Base-by-base conservation (phyloP, 2,113 vertebrate genomes). In the Conger conger region DNA sequence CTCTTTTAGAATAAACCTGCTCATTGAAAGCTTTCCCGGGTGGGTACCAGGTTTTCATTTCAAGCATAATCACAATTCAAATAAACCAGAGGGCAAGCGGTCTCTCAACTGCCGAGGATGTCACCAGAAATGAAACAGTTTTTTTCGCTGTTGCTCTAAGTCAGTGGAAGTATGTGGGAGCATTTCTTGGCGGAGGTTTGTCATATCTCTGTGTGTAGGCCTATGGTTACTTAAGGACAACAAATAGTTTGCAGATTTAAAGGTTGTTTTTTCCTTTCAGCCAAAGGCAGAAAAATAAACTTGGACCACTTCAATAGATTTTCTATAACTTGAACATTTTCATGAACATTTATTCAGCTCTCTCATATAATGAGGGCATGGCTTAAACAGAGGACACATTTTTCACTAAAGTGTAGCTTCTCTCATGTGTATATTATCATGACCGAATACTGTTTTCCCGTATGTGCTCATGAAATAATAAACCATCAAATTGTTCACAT, bases 281-380 rank as follows among this genome's bases (percentile, higher is more conserved):
- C n/a, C 68, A 73, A 73, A 73, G 68, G n/a, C 68, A 73, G n/a
- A 73, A 73, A 73, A 73, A 13, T 30, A 73, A n/a, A 33, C 68
- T 73, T n/a, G 68, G 27, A 73, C 68, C 30, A 33, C 1, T 33
- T 11, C 68, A n/a, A 30, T 73, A n/a, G 27, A 73, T 30, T 30
- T 30, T n/a, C 11, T 73, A 33, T 30, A 73, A 73, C 27, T 73
- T 73, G 27, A 73, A 33, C 23, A 63, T 63, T 63, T 63, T 57
- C 2, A 15, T 2, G 54, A 16, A 57, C 18, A 30, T 33, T 23
- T 9, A n/a, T 73, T 23, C 57, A 23, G 57, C 20, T 23, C 0
- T 4, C 68, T 73, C n/a, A 33, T 30, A 73, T 68, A 68, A 68
- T n/a, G 27, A 27, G 6, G 27, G 0, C 11, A n/a, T 16, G 60